Percentiles rank a stretch among this genome's conserved stretches.
Conservation (phyloP, 2,113 vertebrate species). For the Cephalopholis sonnerati region DNA sequence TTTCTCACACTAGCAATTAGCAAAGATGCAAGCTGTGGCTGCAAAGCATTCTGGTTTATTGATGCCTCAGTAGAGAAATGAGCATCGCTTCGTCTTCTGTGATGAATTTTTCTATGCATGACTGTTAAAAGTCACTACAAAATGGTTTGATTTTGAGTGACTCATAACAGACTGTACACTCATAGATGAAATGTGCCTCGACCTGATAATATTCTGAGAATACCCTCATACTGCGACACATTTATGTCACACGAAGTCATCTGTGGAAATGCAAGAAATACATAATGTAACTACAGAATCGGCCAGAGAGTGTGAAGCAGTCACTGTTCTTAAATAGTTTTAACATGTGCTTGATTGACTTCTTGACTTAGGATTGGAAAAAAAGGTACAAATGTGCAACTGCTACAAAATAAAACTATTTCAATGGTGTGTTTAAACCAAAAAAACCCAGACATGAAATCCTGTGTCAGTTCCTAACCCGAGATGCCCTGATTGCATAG, state of each 20-base stretch:
- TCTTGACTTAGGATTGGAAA: not conserved
- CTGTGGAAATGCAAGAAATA: not conserved
- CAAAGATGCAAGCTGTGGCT: constrained; percentile 34
- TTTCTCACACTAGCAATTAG: constrained; percentile 34
- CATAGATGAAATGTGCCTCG: constrained; percentile 11
- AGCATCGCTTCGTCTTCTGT: constrained; percentile 31
- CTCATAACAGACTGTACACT: constrained; percentile 42
- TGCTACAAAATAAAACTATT: not conserved
- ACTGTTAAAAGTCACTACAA: constrained; percentile 20
- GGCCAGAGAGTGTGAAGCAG: not conserved
- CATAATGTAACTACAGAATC: not conserved
- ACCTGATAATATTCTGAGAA: constrained; percentile 41
- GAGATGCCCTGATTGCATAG: constrained; percentile 60
- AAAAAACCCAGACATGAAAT: constrained; percentile 53
- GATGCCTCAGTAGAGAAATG: constrained; percentile 41
- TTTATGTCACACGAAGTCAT: constrained; percentile 4
- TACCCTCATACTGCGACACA: not conserved
- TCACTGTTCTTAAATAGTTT: not conserved
- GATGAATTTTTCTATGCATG: constrained; percentile 30
- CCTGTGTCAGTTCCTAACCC: constrained; percentile 57
- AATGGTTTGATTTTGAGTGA: constrained; percentile 29
- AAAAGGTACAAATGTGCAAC: not conserved
- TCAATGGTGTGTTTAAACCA: not conserved
- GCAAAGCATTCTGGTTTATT: constrained; percentile 37
- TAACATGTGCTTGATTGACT: too few species aligned